phyloP scores from a whole-genome alignment of 35 echinoderm and acorn worm genomes.

The Eucidaris tribuloides region DNA sequence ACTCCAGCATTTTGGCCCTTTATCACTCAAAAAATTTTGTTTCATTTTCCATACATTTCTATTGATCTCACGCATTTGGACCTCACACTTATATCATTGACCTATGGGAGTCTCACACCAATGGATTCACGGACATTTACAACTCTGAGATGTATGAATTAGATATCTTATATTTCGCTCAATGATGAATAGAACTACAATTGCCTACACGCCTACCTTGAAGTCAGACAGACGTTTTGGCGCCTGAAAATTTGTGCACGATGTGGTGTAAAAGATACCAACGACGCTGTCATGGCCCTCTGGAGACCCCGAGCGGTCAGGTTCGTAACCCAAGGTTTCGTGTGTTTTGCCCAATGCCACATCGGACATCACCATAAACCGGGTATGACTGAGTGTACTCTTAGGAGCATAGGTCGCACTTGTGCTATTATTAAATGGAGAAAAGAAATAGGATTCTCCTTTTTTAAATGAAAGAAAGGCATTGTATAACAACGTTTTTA shows the following conservation, averaged over 20 bases:
- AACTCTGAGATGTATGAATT: no score
- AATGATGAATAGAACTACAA: background rate
- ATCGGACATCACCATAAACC: slow-evolving; percentile 53
- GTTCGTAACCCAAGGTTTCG: slow-evolving; percentile 25
- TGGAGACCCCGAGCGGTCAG: slow-evolving; percentile 38
- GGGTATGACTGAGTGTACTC: slow-evolving; percentile 6
- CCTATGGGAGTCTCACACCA: background rate
- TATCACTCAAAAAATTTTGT: no score
- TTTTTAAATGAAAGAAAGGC: no score
- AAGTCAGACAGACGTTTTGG: background rate
- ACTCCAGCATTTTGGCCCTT: no score
- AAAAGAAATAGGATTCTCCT: no score
- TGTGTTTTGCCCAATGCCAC: slow-evolving; percentile 58
- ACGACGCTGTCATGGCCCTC: slow-evolving; percentile 69
- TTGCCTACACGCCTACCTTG: background rate
- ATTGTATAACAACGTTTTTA: no score
- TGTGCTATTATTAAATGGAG: no score
- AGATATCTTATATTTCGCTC: background rate
- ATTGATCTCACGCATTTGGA: no score
- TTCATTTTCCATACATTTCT: no score
- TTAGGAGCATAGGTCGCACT: slow-evolving; percentile 52
- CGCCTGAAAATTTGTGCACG: no score
- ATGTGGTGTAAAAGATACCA: no score
- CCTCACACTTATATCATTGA: background rate
- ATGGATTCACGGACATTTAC: background rate